These are phyloP conservation scores for Lithobates pipiens DNA, from an alignment of 2,797 vertebrate species.

Conservation along the genomic window DNA sequence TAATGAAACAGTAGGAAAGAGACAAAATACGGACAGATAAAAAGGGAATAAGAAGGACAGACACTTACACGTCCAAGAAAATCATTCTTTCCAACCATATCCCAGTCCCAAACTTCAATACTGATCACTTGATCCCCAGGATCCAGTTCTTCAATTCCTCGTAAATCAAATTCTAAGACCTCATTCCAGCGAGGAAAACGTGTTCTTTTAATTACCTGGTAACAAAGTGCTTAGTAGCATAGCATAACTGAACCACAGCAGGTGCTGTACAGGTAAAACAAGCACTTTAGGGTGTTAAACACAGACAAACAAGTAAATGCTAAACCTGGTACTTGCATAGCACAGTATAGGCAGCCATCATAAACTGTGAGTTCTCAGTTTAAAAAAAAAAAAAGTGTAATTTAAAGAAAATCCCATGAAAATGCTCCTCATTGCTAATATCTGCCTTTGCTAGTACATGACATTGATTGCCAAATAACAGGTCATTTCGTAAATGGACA, in stretches of 20 bases:
- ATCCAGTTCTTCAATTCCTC: constrained; percentile 69
- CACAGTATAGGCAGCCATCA: too few species aligned
- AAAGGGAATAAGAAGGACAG: not conserved
- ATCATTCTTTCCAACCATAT: constrained; percentile 94
- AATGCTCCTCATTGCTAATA: too few species aligned
- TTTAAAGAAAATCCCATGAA: too few species aligned
- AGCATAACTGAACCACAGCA: not conserved
- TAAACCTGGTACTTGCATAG: too few species aligned
- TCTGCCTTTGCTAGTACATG: too few species aligned
- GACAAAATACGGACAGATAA: not conserved
- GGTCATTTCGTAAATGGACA: too few species aligned
- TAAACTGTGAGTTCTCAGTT: too few species aligned
- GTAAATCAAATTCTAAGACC: constrained; percentile 83
- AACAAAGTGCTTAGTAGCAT: not conserved
- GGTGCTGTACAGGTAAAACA: not conserved
- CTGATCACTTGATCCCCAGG: constrained; percentile 68
- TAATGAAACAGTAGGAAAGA: constrained; percentile 10
- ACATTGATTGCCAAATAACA: too few species aligned
- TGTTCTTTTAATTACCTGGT: constrained; percentile 90
- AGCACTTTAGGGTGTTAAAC: not conserved
- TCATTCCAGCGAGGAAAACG: constrained; percentile 91
- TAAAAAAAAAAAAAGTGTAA: too few species aligned
- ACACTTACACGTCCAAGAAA: constrained; percentile 87
- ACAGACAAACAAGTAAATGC: too few species aligned
- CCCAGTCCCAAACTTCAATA: constrained; percentile 94